Evolutionary conservation across 2,888 invertebrate species (phyloP).

Genomic region (Melanostoma scalare): DNA sequence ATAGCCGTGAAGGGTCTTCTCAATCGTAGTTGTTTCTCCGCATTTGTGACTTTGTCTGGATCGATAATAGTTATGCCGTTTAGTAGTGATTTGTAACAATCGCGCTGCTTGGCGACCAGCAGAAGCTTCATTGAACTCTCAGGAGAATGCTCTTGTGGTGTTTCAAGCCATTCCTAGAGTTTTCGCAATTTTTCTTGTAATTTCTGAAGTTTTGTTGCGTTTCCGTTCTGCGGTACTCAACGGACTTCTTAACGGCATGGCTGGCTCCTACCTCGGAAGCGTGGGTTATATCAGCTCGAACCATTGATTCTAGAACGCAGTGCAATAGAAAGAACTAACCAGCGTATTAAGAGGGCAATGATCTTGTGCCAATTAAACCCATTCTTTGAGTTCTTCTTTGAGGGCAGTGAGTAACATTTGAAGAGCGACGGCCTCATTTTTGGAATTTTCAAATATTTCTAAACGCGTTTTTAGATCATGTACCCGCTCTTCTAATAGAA

Average conservation of each 20-base stretch:
- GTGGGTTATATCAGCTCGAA: conserved; percentile 86
- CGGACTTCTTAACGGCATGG: conserved; percentile 82
- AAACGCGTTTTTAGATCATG: conserved; percentile 86
- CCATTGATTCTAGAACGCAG: conserved; percentile 86
- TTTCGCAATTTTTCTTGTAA: conserved; percentile 85
- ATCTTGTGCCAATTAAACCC: conserved; percentile 84
- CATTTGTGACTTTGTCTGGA: conserved; percentile 76
- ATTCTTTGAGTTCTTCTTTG: conserved; percentile 84
- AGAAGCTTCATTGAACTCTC: conserved; percentile 88
- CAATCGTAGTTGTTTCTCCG: conserved; percentile 84
- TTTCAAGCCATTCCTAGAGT: conserved; percentile 85
- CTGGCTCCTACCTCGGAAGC: conserved; percentile 83
- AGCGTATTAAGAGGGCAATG: conserved; percentile 83
- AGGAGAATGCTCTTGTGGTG: conserved; percentile 87
- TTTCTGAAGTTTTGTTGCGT: conserved; percentile 86
- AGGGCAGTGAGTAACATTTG: conserved; percentile 78
- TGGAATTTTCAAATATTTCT: conserved; percentile 84
- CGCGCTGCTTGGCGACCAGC: conserved; percentile 88
- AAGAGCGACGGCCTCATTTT: conserved; percentile 84
- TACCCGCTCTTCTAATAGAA: conserved; percentile 90
- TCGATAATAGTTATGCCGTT: conserved; percentile 87
- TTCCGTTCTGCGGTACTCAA: conserved; percentile 84
- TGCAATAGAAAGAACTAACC: conserved; percentile 83
- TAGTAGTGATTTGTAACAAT: conserved; percentile 90
- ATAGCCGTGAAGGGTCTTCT: conserved; percentile 88